Percentiles rank a stretch among this genome's conserved stretches.
Conservation (phyloP, 2,797 vertebrate species). For the Acanthurus lineatus region DNA sequence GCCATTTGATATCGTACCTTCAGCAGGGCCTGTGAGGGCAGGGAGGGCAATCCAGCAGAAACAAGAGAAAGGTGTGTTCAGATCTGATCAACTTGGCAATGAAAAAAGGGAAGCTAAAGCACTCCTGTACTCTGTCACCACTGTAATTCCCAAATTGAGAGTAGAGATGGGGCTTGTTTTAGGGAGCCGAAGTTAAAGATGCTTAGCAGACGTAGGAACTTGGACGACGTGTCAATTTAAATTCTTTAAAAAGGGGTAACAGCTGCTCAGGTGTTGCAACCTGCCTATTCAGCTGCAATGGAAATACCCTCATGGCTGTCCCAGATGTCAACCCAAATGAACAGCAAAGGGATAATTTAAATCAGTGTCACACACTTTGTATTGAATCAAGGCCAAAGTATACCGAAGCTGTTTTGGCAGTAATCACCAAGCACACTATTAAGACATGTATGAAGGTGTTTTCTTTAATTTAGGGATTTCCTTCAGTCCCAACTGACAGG, state of each 20-base stretch:
- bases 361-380: slow-evolving; percentile 48
- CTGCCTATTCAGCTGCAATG: slow-evolving; percentile 46
- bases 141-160: slow-evolving; percentile 19
- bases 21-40: slow-evolving; percentile 66
- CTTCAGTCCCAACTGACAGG: slow-evolving; percentile 34
- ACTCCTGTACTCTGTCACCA: neutral
- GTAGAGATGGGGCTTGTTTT: slow-evolving; percentile 38
- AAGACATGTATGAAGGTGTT: slow-evolving; percentile 50
- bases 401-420: slow-evolving; percentile 56
- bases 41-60: slow-evolving; percentile 24
- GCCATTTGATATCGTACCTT: slow-evolving; percentile 72
- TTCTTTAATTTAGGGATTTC: slow-evolving; percentile 65
- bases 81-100: slow-evolving; percentile 40
- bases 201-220: slow-evolving; percentile 46
- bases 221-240: slow-evolving; percentile 65
- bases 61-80: slow-evolving; percentile 1
- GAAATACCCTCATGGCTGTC: slow-evolving; percentile 48
- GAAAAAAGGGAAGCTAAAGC: slow-evolving; percentile 24
- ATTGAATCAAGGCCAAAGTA: slow-evolving; percentile 39
- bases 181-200: slow-evolving; percentile 59
- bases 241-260: slow-evolving; percentile 66
- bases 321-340: slow-evolving; percentile 45
- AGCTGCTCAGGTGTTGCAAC: slow-evolving; percentile 67
- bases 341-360: slow-evolving; percentile 30
- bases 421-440: slow-evolving; percentile 51